These are phyloP conservation scores for Lissonota sp. DNA, from an alignment of 2,888 invertebrate species.

Conservation along the genomic window DNA sequence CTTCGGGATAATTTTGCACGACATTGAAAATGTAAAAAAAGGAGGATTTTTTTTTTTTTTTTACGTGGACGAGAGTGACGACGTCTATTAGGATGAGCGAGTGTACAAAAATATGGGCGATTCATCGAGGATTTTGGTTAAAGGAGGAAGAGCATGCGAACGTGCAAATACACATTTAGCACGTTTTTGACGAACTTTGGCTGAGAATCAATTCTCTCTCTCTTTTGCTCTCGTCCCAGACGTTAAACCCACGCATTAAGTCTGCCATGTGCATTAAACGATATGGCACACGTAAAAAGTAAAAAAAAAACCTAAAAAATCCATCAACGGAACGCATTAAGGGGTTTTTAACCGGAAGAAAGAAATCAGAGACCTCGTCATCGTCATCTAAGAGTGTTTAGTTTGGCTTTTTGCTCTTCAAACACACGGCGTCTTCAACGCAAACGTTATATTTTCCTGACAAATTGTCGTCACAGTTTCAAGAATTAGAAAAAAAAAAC, in stretches of 20 bases:
- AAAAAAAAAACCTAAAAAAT: not conserved
- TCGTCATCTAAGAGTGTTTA: not conserved
- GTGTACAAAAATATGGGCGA: not conserved
- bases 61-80: constrained; percentile 1
- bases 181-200: constrained; percentile 43
- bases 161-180: constrained; percentile 28
- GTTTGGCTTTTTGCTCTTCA: not conserved
- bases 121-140: not conserved
- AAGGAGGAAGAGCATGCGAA: not conserved
- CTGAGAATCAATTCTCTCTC: constrained; percentile 32
- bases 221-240: not conserved
- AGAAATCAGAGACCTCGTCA: constrained; percentile 34
- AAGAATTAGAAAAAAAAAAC: not conserved
- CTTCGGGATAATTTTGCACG: not conserved
- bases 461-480: no score
- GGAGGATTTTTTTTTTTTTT: not conserved
- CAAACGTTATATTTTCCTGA: no score
- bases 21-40: not conserved
- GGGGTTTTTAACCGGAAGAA: constrained; percentile 29
- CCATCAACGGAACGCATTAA: not conserved
- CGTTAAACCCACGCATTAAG: constrained; percentile 30
- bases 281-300: not conserved
- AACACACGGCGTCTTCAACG: no score
- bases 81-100: constrained; percentile 4
- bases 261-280: not conserved